Base-by-base conservation (phyloP, 2,113 vertebrate species). In the Bostrychus sinensis region DNA sequence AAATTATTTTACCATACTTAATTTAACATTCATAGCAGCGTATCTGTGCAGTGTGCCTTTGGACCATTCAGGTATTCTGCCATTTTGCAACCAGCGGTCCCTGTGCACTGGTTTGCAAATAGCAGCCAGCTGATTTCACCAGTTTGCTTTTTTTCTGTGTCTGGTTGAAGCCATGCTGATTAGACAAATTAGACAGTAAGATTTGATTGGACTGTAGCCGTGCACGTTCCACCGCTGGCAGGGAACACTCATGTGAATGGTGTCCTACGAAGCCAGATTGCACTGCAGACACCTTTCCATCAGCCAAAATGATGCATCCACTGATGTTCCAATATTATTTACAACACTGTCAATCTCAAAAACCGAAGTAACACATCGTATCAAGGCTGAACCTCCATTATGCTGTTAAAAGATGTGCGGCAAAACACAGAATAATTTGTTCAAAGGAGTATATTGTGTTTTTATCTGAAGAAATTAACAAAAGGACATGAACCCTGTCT, bases 151-250 rank as follows among this genome's bases (percentile, higher is more conserved):
- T 51, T n/a, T 51, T 51, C 58, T 66, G 19, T 62, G 57, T 72
- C 58, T 70, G 53, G 58, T 72, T 74, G 66, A 82, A 76, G 51
- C 50, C 62, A 28, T 43, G 45, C 72, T 72, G 67, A 78, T 84
- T 84, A 67, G 59, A 62, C 17, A 78, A 81, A 79, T 79, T 70
- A 81, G 45, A 26, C 57, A 58, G 56, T 61, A 45, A 70, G 38
- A 41, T 75, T 66, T 84, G 77, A 78, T 82, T 80, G 71, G 77
- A 74, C 50, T 75, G 61, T 67, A 78, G 82, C 68, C 34, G 37
- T 53, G 46, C 65, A 32, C 48, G 61, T 51, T 62, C 65, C 62
- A 70, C 45, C 7, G 46, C 53, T 75, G 60, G 56, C 50, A 66
- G 69, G 28, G 16, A n/a, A 32, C 39, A 46, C 56, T 50, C 43